A percentile compares a stretch with the other conserved stretches of the same genome.
These are phyloP conservation scores for Alces alces DNA, from an alignment of 2,113 vertebrate species.

Conservation along the genomic window DNA sequence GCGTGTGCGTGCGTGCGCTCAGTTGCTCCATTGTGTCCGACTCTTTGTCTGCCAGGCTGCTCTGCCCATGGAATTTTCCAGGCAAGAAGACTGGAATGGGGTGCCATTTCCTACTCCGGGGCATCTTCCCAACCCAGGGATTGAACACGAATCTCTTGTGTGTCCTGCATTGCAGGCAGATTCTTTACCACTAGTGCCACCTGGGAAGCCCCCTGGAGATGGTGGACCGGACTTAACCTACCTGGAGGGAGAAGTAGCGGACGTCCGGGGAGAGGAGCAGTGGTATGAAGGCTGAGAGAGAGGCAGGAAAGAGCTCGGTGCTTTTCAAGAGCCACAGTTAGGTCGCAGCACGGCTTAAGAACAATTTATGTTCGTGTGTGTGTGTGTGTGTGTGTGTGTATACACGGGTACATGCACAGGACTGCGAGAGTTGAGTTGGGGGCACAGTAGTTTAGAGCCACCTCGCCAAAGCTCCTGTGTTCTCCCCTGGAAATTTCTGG, in stretches of 20 bases:
- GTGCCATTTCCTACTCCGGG: background rate
- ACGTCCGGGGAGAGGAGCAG: background rate
- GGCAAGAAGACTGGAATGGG: background rate
- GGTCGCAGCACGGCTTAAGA: background rate
- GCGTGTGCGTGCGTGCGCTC: fast-evolving
- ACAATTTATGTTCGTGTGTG: background rate
- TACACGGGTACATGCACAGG: fast-evolving
- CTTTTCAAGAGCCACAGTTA: background rate
- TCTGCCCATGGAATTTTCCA: background rate
- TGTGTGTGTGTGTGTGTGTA: too few species aligned
- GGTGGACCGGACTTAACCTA: background rate
- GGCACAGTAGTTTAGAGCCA: background rate
- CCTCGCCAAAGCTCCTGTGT: background rate
- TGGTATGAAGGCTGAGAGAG: background rate
- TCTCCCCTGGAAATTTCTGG: background rate
- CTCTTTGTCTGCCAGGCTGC: background rate
- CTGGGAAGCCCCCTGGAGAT: background rate
- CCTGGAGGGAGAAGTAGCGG: background rate
- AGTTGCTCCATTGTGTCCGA: fast-evolving
- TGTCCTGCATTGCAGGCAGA: background rate
- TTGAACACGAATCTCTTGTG: background rate
- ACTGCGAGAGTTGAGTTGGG: background rate
- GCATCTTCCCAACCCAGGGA: background rate
- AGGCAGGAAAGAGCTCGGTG: background rate
- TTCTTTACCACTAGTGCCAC: background rate